Percentiles rank a stretch among this genome's conserved stretches.
phyloP scores from a whole-genome alignment of 1,140 invertebrate species.

The Drosophila kikkawai region DNA sequence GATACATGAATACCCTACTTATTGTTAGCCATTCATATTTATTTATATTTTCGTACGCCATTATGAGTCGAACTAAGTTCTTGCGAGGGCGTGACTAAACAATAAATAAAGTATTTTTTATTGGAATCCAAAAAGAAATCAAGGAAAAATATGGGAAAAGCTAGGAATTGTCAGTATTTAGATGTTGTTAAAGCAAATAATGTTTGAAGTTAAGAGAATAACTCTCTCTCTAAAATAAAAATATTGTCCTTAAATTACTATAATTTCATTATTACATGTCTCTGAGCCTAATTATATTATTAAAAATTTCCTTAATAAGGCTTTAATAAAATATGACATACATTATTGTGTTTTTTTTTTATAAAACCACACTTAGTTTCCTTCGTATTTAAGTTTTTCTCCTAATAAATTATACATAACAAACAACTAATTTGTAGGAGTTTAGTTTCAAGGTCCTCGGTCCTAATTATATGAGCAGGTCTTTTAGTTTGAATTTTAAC shows the following conservation, averaged over 20 bases:
- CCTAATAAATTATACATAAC: constrained; percentile 1
- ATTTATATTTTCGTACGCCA: constrained; percentile 9
- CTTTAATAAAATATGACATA: not conserved
- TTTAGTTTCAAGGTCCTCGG: constrained; percentile 5
- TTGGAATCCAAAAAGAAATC: constrained; percentile 1
- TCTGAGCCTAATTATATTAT: not conserved
- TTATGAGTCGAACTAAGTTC: constrained; percentile 1
- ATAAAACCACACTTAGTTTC: not conserved
- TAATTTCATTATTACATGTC: not conserved
- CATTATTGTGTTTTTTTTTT: not conserved
- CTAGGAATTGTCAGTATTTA: not conserved
- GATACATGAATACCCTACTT: constrained; percentile 34
- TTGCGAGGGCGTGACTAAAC: constrained; percentile 25
- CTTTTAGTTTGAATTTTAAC: constrained; percentile 14
- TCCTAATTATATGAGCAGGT: constrained; percentile 6
- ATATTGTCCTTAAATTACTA: not conserved
- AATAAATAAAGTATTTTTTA: constrained; percentile 20
- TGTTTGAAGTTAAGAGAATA: too few species aligned
- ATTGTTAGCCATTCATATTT: constrained; percentile 15
- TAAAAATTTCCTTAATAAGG: not conserved
- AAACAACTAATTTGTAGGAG: constrained; percentile 4
- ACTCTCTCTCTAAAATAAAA: not conserved
- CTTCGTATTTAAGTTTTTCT: not conserved
- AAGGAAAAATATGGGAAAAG: not conserved
- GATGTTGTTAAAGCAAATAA: not conserved